These are phyloP conservation scores for Tetranychus urticae DNA, from an alignment of 1,140 invertebrate species.

Conservation along the genomic window DNA sequence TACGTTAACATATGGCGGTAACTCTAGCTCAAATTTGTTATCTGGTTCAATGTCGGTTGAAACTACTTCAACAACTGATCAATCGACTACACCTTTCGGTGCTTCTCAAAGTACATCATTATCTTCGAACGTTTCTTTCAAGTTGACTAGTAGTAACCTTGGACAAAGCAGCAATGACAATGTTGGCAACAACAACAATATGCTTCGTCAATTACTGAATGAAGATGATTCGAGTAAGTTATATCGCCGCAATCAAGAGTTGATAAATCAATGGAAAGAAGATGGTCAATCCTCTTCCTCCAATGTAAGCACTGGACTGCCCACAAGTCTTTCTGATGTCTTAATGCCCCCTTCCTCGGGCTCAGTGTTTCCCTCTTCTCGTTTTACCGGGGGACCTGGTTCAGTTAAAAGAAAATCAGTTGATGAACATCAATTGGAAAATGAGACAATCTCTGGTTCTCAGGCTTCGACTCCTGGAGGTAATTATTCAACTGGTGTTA, in stretches of 20 bases:
- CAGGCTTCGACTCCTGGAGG: not conserved
- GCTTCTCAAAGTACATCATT: not conserved
- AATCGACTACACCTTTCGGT: not conserved
- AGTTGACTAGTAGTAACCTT: not conserved
- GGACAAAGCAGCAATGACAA: not conserved
- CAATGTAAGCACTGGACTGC: not conserved
- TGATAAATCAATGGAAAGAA: not conserved
- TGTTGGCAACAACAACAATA: slow-evolving; percentile 4
- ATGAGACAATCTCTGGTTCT: not conserved
- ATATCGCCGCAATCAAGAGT: not conserved
- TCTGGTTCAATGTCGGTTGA: not conserved
- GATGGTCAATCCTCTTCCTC: not conserved
- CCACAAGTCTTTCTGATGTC: not conserved
- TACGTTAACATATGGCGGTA: not conserved
- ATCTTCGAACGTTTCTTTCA: not conserved
- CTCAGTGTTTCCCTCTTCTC: not conserved
- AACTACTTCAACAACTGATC: not conserved
- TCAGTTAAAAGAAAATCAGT: not conserved
- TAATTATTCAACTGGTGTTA: not conserved
- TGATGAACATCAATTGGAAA: not conserved
- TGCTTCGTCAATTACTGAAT: slow-evolving; percentile 8
- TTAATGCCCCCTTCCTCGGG: not conserved
- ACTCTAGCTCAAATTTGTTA: not conserved
- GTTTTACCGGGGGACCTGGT: not conserved
- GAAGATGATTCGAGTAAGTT: slow-evolving; percentile 5